Percentiles rank a stretch among this genome's conserved stretches.
phyloP scores from a whole-genome alignment of 2,888 invertebrate genomes.

The Sarcophaga variegata region DNA sequence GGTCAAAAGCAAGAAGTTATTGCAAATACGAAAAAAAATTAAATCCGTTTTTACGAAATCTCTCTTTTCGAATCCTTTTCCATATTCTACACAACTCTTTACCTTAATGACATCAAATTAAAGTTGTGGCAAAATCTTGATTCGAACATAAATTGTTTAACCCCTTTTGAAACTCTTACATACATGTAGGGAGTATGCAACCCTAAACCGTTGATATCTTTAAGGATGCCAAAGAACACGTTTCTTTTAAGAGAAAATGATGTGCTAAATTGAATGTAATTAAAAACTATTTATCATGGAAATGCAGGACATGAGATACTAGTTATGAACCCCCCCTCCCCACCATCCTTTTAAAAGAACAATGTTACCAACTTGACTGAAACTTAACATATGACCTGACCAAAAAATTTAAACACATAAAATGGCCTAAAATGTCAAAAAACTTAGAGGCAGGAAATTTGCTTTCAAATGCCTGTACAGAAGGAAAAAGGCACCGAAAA shows the following conservation, averaged over 20 bases:
- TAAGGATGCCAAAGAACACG: constrained; percentile 5
- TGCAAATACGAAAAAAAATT: too few relatives aligned
- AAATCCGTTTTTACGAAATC: too few relatives aligned
- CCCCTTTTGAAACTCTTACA: neutral
- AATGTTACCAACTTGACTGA: neutral
- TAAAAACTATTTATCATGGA: constrained; percentile 61
- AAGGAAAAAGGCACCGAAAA: neutral
- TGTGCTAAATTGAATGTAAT: constrained; percentile 57
- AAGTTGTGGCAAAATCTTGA: neutral
- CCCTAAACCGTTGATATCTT: constrained; percentile 32
- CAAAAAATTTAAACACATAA: constrained; percentile 4
- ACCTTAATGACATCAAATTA: neutral
- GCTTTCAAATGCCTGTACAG: neutral
- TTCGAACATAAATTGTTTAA: neutral
- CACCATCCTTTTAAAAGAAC: neutral
- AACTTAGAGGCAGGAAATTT: neutral
- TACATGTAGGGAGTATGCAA: neutral
- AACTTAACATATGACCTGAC: constrained; percentile 29
- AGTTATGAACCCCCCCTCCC: neutral
- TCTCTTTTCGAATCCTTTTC: neutral
- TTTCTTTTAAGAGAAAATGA: constrained; percentile 21
- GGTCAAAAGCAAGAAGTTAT: too few relatives aligned
- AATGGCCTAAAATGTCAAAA: constrained; percentile 29
- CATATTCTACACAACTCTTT: neutral
- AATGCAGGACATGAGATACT: neutral